phyloP scores from a whole-genome alignment of 2,113 vertebrate species.

The Dasyornis broadbenti region DNA sequence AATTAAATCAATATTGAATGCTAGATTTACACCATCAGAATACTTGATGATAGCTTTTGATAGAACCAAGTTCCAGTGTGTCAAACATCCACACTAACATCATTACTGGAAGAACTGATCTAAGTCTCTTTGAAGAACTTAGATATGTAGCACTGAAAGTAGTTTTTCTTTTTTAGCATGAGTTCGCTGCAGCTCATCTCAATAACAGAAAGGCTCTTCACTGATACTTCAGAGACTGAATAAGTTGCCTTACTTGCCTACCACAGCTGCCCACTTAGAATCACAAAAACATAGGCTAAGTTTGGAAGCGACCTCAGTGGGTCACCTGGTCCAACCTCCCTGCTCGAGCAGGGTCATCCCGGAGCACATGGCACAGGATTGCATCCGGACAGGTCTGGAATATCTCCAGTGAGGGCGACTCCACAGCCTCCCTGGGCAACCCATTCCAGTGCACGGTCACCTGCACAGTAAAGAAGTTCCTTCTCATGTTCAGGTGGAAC shows the following conservation, averaged over 20 bases:
- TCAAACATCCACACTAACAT: accelerated
- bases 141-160: not conserved
- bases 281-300: not conserved
- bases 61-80: not conserved
- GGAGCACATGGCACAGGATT: not conserved
- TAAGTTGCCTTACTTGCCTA: not conserved
- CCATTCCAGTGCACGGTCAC: not conserved
- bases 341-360: not conserved
- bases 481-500: not conserved
- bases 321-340: not conserved
- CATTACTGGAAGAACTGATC: not conserved
- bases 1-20: not conserved
- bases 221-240: no score
- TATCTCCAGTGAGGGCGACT: not conserved
- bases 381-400: no score
- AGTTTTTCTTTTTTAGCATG: not conserved
- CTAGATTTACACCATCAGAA: not conserved
- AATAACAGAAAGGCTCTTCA: not conserved
- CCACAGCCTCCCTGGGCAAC: not conserved
- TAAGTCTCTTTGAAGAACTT: not conserved
- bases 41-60: not conserved
- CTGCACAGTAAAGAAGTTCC: not conserved
- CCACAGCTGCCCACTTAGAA: not conserved
- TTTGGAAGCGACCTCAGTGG: accelerated
- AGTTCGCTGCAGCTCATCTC: not conserved